Evolutionary conservation across 2,888 invertebrate genomes (phyloP).

Genomic region (Cetonia aurata): DNA sequence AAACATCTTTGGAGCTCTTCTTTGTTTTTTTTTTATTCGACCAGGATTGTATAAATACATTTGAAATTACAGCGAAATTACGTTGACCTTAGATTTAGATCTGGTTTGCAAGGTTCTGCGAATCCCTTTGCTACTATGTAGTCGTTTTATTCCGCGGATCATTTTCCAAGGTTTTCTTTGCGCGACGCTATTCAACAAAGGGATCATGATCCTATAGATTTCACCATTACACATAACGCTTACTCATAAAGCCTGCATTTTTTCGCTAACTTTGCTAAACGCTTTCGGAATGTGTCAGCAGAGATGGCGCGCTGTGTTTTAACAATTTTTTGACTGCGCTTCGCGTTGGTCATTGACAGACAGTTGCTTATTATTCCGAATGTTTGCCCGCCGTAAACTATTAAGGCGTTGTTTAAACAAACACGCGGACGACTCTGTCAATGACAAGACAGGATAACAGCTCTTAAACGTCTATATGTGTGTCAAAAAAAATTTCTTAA

Average conservation of each 20-base stretch:
- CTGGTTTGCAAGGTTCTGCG: neutral
- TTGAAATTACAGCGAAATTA: neutral
- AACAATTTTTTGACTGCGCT: neutral
- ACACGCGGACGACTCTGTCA: conserved; percentile 22
- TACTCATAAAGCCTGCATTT: neutral
- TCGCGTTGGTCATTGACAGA: conserved; percentile 27
- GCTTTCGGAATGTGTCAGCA: neutral
- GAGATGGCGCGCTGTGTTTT: no score
- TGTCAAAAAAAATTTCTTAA: conserved; percentile 13
- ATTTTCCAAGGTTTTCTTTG: no score
- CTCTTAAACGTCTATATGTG: neutral
- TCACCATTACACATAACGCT: neutral
- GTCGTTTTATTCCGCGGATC: no score
- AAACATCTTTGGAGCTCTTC: no score
- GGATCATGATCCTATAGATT: neutral
- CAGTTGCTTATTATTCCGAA: conserved; percentile 22
- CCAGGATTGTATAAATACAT: no score
- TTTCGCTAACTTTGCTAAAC: neutral
- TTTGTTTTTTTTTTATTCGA: no score
- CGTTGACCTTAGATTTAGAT: conserved; percentile 5
- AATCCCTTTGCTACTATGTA: no score
- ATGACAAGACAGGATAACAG: conserved; percentile 14
- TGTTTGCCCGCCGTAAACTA: conserved; percentile 12
- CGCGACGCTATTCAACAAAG: no score
- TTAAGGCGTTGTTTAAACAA: conserved; percentile 25